Conservation (phyloP, 2,888 invertebrate species). For the Dendrolimus pini region DNA sequence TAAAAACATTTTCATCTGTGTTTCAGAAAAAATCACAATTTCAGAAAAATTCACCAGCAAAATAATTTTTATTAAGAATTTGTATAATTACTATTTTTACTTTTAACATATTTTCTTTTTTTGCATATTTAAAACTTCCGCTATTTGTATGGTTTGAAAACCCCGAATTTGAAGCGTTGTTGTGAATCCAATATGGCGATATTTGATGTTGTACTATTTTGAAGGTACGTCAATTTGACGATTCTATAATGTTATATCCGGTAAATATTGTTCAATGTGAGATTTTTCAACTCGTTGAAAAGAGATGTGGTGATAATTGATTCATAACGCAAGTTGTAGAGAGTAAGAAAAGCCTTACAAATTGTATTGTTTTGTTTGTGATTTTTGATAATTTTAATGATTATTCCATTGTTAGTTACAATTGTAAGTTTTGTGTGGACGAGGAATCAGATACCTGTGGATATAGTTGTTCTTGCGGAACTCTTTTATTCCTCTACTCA, state of each 20-base stretch:
- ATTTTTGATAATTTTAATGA: slow-evolving; percentile 64
- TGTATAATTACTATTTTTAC: no score
- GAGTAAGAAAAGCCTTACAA: slow-evolving; percentile 56
- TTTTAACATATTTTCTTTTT: no score
- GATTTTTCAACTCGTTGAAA: slow-evolving; percentile 31
- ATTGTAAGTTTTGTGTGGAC: slow-evolving; percentile 32
- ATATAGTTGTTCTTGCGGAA: slow-evolving; percentile 17
- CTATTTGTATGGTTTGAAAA: slow-evolving; percentile 58
- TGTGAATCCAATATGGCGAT: slow-evolving; percentile 84
- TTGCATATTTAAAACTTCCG: slow-evolving; percentile 43
- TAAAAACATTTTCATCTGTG: no score
- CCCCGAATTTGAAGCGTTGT: slow-evolving; percentile 80
- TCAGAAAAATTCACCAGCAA: no score
- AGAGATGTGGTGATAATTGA: slow-evolving; percentile 27
- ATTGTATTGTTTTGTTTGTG: slow-evolving; percentile 76
- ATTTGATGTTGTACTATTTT: slow-evolving; percentile 76
- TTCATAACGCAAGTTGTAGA: slow-evolving; percentile 30
- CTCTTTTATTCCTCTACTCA: slow-evolving; percentile 14
- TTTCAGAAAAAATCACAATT: no score
- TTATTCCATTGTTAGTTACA: slow-evolving; percentile 54
- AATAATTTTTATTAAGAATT: no score
- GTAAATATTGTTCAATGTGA: slow-evolving; percentile 56
- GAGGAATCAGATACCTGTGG: slow-evolving; percentile 22
- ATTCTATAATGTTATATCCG: slow-evolving; percentile 67
- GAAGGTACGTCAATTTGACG: slow-evolving; percentile 77